These are phyloP conservation scores for Leucoraja ocellata DNA, from an alignment of 2,797 vertebrate genomes.

Conservation along the genomic window DNA sequence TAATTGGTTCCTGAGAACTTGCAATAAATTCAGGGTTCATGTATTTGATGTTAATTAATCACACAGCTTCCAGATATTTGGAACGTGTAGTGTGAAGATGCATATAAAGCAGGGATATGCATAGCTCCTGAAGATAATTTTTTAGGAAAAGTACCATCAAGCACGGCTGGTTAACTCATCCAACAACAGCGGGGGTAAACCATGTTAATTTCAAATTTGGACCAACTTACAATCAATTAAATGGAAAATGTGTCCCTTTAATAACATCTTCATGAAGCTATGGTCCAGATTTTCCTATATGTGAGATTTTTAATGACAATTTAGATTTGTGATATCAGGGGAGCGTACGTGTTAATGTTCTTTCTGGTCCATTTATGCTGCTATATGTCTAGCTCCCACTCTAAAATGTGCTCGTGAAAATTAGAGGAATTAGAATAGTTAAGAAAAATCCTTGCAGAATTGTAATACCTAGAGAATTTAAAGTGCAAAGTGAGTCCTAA, in stretches of 20 bases:
- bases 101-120: slow-evolving; percentile 74
- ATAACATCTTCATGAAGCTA: background rate
- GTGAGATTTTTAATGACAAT: background rate
- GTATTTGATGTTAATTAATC: slow-evolving; percentile 90
- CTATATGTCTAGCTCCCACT: background rate
- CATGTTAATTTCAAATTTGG: background rate
- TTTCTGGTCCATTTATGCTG: background rate
- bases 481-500: background rate
- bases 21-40: slow-evolving; percentile 76
- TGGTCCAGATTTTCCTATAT: background rate
- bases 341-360: background rate
- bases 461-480: background rate
- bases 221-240: background rate
- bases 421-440: background rate
- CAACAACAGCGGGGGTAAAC: background rate
- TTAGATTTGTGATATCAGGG: background rate
- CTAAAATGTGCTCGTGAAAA: background rate
- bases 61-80: slow-evolving; percentile 80
- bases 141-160: slow-evolving; percentile 51
- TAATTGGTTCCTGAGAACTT: slow-evolving; percentile 86
- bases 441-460: background rate
- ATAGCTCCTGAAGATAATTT: slow-evolving; percentile 64
- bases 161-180: slow-evolving; percentile 43
- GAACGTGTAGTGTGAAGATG: slow-evolving; percentile 72
- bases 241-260: background rate